Percentiles rank a stretch among this genome's conserved stretches.
Evolutionary conservation across 2,888 invertebrate species (phyloP).

Genomic region (Liodrosophila aerea): DNA sequence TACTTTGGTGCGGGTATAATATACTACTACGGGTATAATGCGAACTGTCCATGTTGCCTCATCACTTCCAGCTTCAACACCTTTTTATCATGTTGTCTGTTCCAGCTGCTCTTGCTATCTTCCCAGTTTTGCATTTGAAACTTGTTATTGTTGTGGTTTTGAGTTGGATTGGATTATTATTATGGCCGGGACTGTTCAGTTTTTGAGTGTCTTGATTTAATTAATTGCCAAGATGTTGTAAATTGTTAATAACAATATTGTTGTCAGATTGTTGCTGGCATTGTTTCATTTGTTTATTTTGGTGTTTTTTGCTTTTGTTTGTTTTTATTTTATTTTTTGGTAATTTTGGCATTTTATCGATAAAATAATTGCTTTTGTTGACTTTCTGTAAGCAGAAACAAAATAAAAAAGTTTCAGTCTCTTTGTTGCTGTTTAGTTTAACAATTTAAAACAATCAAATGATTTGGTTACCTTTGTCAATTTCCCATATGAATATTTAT

Average conservation of each 20-base stretch:
- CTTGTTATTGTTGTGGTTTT: constrained; percentile 22
- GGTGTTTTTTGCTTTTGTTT: neutral
- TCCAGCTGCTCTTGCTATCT: constrained; percentile 26
- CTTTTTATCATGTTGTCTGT: constrained; percentile 45
- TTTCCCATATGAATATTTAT: no score
- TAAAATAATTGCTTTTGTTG: constrained; percentile 49
- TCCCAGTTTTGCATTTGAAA: constrained; percentile 62
- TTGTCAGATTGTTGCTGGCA: constrained; percentile 19
- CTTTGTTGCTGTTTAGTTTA: no score
- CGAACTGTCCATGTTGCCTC: constrained; percentile 65
- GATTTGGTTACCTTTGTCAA: constrained; percentile 14
- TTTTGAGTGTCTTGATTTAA: constrained; percentile 52
- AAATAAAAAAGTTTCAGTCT: neutral
- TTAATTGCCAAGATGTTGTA: constrained; percentile 67
- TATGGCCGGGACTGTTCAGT: constrained; percentile 8
- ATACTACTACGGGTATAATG: constrained; percentile 24
- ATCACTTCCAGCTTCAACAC: constrained; percentile 59
- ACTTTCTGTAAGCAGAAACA: constrained; percentile 8
- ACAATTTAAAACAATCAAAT: neutral
- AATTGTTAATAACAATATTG: constrained; percentile 56
- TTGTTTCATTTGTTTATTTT: constrained; percentile 29
- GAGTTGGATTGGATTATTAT: constrained; percentile 14
- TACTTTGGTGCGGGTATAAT: constrained; percentile 7
- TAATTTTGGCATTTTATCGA: constrained; percentile 32
- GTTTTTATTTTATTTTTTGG: constrained; percentile 4